Conservation (phyloP, 2,797 vertebrate species). For the Pseudotriccus pelzelni region DNA sequence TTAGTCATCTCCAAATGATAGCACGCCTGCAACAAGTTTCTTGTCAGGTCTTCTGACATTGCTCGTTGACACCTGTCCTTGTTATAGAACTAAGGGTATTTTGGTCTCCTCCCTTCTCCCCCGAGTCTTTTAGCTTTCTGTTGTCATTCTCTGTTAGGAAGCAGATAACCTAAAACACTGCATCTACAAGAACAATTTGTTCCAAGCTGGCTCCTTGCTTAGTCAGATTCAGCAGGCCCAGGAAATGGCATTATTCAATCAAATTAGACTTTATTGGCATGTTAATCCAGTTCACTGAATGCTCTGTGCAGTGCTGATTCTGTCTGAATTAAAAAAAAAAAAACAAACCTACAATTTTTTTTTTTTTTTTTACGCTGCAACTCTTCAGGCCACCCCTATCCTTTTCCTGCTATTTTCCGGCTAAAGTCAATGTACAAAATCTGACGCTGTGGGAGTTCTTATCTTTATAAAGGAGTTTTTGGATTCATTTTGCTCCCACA, state of each 20-base stretch:
- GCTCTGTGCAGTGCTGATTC: neutral
- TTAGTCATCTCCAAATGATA: constrained; percentile 11
- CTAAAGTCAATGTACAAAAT: neutral
- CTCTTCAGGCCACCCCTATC: neutral
- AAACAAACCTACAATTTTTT: neutral
- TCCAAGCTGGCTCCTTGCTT: neutral
- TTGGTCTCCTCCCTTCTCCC: neutral
- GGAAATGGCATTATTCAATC: constrained; percentile 16
- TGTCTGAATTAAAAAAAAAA: neutral
- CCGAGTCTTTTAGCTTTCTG: neutral
- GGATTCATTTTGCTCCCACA: neutral
- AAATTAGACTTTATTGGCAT: constrained; percentile 40
- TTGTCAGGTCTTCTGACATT: neutral
- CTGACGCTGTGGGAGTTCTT: neutral
- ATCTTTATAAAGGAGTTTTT: neutral
- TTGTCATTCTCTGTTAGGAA: constrained; percentile 6
- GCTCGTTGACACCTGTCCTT: neutral
- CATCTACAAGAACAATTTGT: constrained; percentile 28
- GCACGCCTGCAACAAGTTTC: neutral
- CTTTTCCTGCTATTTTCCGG: neutral
- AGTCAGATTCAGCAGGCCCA: constrained; percentile 18
- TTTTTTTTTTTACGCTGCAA: neutral
- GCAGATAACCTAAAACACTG: neutral
- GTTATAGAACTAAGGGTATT: neutral
- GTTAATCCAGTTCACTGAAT: neutral